These are phyloP conservation scores for Podarcis muralis DNA, from an alignment of 2,113 vertebrate species.

Conservation along the genomic window DNA sequence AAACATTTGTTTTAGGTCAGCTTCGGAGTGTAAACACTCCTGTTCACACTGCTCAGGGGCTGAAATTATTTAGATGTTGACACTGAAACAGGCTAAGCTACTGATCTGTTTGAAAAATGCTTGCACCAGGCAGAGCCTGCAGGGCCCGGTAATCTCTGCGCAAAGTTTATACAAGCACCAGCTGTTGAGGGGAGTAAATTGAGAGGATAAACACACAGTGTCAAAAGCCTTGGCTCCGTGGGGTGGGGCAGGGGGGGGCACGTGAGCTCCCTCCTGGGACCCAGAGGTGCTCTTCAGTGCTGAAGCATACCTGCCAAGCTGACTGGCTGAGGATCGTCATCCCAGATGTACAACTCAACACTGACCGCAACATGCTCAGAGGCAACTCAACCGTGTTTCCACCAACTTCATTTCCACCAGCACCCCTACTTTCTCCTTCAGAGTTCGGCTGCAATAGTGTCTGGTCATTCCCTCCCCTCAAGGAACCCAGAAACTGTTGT, in stretches of 20 bases:
- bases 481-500: too few species aligned
- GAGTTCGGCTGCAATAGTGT: too few species aligned
- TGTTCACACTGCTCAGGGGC: constrained; percentile 2
- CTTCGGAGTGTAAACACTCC: constrained; percentile 17
- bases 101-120: constrained; percentile 10
- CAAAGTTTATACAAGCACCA: constrained; percentile 19
- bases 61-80: constrained; percentile 27
- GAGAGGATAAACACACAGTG: background rate
- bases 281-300: background rate
- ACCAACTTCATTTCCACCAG: too few species aligned
- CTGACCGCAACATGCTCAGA: too few species aligned
- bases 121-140: background rate
- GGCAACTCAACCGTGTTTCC: too few species aligned
- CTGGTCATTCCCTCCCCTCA: too few species aligned
- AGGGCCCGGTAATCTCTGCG: constrained; percentile 1
- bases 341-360: too few species aligned
- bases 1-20: constrained; percentile 33
- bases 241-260: too few species aligned
- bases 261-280: background rate
- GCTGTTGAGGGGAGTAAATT: background rate
- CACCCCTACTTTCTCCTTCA: too few species aligned
- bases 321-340: too few species aligned
- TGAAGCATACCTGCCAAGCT: too few species aligned
- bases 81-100: background rate
- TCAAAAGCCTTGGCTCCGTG: background rate